phyloP scores from a whole-genome alignment of 1,140 invertebrate species.

The Ephestia elutella region DNA sequence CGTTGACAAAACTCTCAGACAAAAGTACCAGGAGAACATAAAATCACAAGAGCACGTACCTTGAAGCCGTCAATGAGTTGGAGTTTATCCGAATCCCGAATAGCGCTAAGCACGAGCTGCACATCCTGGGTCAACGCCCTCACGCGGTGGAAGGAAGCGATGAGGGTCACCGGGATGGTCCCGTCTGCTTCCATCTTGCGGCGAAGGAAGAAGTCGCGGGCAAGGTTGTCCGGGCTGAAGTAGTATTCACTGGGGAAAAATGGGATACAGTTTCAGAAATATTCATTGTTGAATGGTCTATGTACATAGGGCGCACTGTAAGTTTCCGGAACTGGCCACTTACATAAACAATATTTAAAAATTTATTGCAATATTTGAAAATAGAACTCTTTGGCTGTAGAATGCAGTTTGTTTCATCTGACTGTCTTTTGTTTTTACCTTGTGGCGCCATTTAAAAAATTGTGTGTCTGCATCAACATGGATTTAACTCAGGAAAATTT shows the following conservation, averaged over 20 bases:
- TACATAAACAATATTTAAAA: no score
- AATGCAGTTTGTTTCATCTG: no score
- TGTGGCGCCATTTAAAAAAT: no score
- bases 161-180: conserved; percentile 92
- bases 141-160: conserved; percentile 97
- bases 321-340: no score
- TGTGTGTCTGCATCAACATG: no score
- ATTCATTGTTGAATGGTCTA: neutral
- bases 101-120: conserved; percentile 86
- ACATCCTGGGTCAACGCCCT: conserved; percentile 90
- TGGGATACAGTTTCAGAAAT: neutral
- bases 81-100: conserved; percentile 86
- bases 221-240: conserved; percentile 97
- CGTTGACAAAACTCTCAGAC: no score
- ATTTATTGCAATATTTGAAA: no score
- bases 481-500: no score
- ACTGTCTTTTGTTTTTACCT: no score
- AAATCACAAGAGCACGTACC: conserved; percentile 60
- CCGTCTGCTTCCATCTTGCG: conserved; percentile 97
- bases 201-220: conserved; percentile 96
- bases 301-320: no score
- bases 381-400: no score
- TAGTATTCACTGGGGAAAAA: conserved; percentile 95
- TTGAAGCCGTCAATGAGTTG: conserved; percentile 87
- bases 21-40: no score